phyloP scores from a whole-genome alignment of 2,797 vertebrate species.

The Cyprinodon diabolis region DNA sequence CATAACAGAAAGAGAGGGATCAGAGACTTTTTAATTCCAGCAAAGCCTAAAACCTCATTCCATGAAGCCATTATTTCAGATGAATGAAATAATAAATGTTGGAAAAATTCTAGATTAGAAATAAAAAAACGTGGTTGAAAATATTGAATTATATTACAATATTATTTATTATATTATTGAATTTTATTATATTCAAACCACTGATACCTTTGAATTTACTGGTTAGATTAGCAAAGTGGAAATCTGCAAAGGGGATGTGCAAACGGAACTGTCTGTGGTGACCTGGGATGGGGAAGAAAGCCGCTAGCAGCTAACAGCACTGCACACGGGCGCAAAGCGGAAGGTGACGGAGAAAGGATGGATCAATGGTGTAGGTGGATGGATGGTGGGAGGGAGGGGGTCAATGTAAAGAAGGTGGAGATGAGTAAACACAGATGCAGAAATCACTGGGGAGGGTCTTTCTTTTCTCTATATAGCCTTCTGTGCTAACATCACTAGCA shows the following conservation, averaged over 20 bases:
- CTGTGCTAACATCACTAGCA: not conserved
- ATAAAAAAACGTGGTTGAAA: not conserved
- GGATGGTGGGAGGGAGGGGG: constrained; percentile 27
- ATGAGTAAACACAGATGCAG: constrained; percentile 42
- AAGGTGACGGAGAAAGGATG: constrained; percentile 14
- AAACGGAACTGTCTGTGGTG: constrained; percentile 44
- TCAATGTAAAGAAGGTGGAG: constrained; percentile 40
- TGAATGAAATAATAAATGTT: not conserved
- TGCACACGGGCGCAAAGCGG: constrained; percentile 75
- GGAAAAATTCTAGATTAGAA: not conserved
- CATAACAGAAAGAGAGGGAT: too few species aligned
- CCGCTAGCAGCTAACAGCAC: constrained; percentile 74
- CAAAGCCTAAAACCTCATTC: not conserved
- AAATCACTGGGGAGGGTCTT: not conserved
- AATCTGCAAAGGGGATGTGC: not conserved
- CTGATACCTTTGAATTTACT: constrained; percentile 4
- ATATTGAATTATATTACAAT: not conserved
- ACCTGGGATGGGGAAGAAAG: constrained; percentile 48
- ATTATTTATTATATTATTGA: too few species aligned
- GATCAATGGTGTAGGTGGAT: constrained; percentile 35
- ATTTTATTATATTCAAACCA: too few species aligned
- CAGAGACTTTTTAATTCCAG: not conserved
- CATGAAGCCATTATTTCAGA: not conserved
- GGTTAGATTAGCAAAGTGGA: constrained; percentile 1
- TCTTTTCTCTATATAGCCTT: not conserved